These are phyloP conservation scores for Leuciscus waleckii DNA, from an alignment of 2,797 vertebrate species.

Conservation along the genomic window DNA sequence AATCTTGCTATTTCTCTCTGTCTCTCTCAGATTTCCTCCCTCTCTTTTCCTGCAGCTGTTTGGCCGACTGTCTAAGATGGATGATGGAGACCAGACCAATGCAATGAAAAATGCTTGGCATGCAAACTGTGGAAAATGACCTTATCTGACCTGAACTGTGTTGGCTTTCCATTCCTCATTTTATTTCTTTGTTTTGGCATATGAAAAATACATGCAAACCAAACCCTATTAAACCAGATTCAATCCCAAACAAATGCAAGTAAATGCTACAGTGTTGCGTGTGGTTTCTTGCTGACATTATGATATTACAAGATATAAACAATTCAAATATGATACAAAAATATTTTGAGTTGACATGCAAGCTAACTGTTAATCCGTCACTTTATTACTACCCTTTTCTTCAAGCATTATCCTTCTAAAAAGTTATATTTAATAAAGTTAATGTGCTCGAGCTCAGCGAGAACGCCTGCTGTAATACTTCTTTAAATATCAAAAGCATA, in stretches of 20 bases:
- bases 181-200: background rate
- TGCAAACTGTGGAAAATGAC: background rate
- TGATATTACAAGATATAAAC: background rate
- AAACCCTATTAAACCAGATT: background rate
- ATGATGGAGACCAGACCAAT: background rate
- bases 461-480: background rate
- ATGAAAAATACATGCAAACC: background rate
- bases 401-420: background rate
- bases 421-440: background rate
- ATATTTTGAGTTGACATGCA: background rate
- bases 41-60: too few species aligned
- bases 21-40: background rate
- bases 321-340: too few species aligned
- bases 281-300: background rate
- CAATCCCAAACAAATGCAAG: background rate
- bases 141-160: background rate
- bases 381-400: background rate
- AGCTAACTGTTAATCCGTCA: background rate
- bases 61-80: too few species aligned
- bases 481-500: background rate
- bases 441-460: background rate
- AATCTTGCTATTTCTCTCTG: too few species aligned
- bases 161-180: background rate
- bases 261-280: background rate
- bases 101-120: background rate